A percentile compares a stretch with the other conserved stretches of the same genome.
Evolutionary conservation across 2,888 invertebrate species (phyloP).

Genomic region (Drosophila antonietae): DNA sequence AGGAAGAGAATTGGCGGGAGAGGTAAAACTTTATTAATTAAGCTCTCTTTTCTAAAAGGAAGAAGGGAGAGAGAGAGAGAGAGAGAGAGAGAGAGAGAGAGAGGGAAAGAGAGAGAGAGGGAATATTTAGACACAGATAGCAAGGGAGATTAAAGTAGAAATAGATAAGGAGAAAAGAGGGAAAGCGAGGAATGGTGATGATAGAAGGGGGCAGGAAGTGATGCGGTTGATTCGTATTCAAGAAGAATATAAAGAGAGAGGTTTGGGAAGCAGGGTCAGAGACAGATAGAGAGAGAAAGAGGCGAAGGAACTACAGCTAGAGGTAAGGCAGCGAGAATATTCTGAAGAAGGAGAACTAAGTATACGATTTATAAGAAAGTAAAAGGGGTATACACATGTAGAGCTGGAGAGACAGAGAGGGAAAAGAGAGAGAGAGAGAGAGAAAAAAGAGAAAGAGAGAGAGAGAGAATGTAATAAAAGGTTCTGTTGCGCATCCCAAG

Average conservation of each 20-base stretch:
- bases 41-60: background rate
- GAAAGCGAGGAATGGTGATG: background rate
- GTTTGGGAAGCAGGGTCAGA: background rate
- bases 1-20: background rate
- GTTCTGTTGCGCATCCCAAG: slow-evolving; percentile 14
- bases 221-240: background rate
- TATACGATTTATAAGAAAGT: background rate
- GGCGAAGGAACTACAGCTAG: background rate
- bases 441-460: background rate
- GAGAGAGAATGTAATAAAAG: background rate
- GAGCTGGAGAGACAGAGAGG: background rate
- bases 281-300: background rate
- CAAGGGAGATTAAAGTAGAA: background rate
- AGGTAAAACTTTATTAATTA: background rate
- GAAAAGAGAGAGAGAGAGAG: background rate
- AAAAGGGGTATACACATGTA: background rate
- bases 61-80: background rate
- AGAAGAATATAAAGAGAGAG: background rate
- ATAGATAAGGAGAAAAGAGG: background rate
- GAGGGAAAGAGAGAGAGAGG: background rate
- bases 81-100: background rate
- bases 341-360: background rate
- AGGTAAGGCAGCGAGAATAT: too few relatives aligned
- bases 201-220: background rate
- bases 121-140: background rate